A percentile compares a stretch with the other conserved stretches of the same genome.
These are phyloP conservation scores for Smithornis capensis DNA, from an alignment of 2,113 vertebrate species.

Conservation along the genomic window DNA sequence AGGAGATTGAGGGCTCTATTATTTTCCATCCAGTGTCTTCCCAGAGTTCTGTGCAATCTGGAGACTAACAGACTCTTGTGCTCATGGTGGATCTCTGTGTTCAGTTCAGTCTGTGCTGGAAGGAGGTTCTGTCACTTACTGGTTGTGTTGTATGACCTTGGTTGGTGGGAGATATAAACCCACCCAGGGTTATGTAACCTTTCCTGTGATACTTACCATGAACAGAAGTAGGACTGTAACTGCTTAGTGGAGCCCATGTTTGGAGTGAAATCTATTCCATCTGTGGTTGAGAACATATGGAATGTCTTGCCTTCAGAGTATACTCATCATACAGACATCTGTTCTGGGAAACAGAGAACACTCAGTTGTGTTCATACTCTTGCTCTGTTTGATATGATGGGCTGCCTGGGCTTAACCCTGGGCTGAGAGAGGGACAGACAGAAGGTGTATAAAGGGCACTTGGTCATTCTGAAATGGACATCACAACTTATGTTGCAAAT, in stretches of 20 bases:
- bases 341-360: not conserved
- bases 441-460: not conserved
- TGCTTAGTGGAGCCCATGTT: not conserved
- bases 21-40: not conserved
- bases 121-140: not conserved
- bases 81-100: not conserved
- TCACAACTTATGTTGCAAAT: not conserved
- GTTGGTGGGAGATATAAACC: not conserved
- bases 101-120: not conserved
- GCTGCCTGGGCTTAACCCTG: not conserved
- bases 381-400: not conserved
- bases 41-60: not conserved
- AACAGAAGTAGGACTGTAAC: not conserved
- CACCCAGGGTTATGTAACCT: not conserved
- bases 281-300: not conserved
- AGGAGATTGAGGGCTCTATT: not conserved
- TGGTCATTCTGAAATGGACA: not conserved
- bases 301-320: not conserved
- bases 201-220: not conserved
- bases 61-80: not conserved
- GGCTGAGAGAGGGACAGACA: not conserved
- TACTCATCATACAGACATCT: not conserved
- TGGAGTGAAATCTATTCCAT: not conserved
- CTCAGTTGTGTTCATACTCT: not conserved
- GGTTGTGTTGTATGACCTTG: not conserved